Evolutionary conservation across 1,140 invertebrate genomes (phyloP), one percentile per base, ranked within the genome.

Genomic region (Eulimnadia texana): DNA sequence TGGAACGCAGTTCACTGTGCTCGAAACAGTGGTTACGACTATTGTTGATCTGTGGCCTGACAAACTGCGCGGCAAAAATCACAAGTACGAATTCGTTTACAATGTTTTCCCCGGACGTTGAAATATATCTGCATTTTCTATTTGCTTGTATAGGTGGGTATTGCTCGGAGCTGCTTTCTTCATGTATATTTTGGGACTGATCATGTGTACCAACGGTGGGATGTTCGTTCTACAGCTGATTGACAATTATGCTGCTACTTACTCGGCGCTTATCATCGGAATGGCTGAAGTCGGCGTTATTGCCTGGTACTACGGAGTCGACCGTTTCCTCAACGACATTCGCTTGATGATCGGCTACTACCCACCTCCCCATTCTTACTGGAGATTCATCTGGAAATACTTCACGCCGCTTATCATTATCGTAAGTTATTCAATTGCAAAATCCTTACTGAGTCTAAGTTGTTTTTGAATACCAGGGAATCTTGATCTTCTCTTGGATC

Each of bases 201-300:
- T 82, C 23, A 84, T 84, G 83, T 79, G 82, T 66, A 83, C 79
- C 68, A 74, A 79, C 62, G 82, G 84, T 67, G 87, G 86, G 3
- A 86, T 89, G 82, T 89, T 86, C 70, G 84, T 87, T 80, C 73
- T 90, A 11, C 85, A 89, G 68, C 67, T 91, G 61, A 87, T 90
- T 82, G 87, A 90, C 67, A 87, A 86, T 65, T 89, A 91, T 68
- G 86, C 87, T 1, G 88, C 87, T 19, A 89, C 88, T 68, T 90
- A 85, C 82, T 88, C 86, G 19, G 88, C 90, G 1, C 73, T 90
- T 50, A 74, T 90, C 11, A 88, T 90, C 64, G 88, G 86, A 9
- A 85, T 89, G 51, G 76, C 78, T 28, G 87, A 91, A 72, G 83
- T 86, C 59, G 79, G 88, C 51, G 76, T 87, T 0, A 82, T 91